Evolutionary conservation across 2,797 vertebrate species (phyloP).

Genomic region (Pseudochirops cupreus): DNA sequence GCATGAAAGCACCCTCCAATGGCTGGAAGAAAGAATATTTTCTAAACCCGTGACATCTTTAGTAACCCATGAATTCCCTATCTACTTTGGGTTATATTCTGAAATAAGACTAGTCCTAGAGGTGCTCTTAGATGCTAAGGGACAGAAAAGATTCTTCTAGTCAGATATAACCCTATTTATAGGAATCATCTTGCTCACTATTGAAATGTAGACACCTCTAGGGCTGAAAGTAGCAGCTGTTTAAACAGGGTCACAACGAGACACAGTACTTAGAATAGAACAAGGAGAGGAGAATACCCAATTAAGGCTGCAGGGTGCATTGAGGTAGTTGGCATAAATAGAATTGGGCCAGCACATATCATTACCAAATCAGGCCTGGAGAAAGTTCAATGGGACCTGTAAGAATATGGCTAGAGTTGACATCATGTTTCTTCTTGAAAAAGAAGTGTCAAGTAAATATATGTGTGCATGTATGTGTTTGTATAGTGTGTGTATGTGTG

Average conservation of each 20-base stretch:
- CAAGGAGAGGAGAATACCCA: neutral
- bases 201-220: neutral
- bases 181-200: neutral
- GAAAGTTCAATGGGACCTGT: neutral
- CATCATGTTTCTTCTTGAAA: neutral
- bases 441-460: neutral
- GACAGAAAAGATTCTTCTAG: neutral
- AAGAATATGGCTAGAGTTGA: neutral
- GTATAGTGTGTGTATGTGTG: neutral
- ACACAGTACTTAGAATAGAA: conserved; percentile 31
- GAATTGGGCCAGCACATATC: neutral
- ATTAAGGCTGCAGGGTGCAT: neutral
- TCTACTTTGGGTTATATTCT: neutral
- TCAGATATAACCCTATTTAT: neutral
- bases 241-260: neutral
- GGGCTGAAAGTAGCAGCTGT: conserved; percentile 22
- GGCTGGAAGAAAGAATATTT: neutral
- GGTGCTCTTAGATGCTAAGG: neutral
- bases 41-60: neutral
- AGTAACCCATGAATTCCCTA: neutral
- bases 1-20: neutral
- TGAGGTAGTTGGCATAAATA: neutral
- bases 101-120: neutral
- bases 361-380: no score
- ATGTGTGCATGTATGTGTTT: neutral